Conservation (phyloP, 2,888 invertebrate species). For the Proisotoma minuta region DNA sequence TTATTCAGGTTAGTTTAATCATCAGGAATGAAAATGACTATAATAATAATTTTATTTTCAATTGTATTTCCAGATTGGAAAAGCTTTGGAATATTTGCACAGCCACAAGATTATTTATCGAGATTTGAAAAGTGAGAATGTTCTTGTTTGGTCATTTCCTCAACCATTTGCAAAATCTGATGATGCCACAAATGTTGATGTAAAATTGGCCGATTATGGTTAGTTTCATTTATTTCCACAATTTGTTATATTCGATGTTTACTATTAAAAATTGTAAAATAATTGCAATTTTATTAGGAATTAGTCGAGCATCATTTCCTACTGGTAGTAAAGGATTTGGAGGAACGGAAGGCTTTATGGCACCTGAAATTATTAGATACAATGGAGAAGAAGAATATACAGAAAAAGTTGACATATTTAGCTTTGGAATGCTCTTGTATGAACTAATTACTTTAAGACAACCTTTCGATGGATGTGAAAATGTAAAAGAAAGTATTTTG, state of each 20-base stretch:
- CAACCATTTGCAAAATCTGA: conserved; percentile 55
- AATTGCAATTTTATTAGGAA: no score
- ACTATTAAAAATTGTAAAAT: no score
- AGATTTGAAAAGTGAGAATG: conserved; percentile 93
- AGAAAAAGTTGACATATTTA: conserved; percentile 97
- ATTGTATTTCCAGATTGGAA: conserved; percentile 61
- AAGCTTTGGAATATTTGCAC: conserved; percentile 93
- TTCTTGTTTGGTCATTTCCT: conserved; percentile 95
- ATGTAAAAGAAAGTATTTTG: conserved; percentile 91
- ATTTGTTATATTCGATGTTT: no score
- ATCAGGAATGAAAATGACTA: no score
- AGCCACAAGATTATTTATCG: conserved; percentile 86
- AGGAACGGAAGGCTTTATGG: conserved; percentile 99
- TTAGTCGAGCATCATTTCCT: conserved; percentile 79
- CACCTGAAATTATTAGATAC: conserved; percentile 67
- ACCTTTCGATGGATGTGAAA: conserved; percentile 94
- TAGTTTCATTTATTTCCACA: conserved; percentile 4
- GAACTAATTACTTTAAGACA: conserved; percentile 66
- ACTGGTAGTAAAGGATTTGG: conserved; percentile 95
- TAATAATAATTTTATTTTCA: neutral
- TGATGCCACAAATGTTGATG: conserved; percentile 59
- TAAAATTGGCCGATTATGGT: conserved; percentile 96
- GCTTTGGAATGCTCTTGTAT: conserved; percentile 97
- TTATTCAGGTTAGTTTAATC: conserved; percentile 73
- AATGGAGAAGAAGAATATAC: conserved; percentile 99